These are phyloP conservation scores for Drosophila paulistorum DNA, from an alignment of 1,140 invertebrate genomes.

Conservation along the genomic window DNA sequence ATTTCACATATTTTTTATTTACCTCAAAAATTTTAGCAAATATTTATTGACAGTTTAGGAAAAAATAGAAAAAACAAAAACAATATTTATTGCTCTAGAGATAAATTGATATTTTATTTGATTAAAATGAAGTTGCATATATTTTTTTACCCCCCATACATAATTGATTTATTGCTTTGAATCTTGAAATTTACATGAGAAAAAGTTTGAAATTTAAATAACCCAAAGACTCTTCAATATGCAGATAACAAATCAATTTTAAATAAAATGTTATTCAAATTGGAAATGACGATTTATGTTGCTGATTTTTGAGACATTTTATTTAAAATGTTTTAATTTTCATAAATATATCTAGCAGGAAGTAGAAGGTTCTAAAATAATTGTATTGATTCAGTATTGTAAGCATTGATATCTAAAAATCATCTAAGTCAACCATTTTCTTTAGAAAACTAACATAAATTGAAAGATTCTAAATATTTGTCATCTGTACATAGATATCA, in stretches of 20 bases:
- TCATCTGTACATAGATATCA: no score
- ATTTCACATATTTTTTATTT: constrained; percentile 4
- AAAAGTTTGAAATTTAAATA: background rate
- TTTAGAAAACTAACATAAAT: no score
- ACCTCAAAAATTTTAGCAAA: constrained; percentile 2
- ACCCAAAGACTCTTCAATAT: background rate
- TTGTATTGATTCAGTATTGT: no score
- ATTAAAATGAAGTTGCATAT: background rate
- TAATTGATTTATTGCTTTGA: background rate
- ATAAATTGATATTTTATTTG: constrained; percentile 9
- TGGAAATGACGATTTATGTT: background rate
- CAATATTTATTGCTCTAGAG: constrained; percentile 6
- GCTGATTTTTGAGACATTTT: no score
- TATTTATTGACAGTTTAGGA: constrained; percentile 30
- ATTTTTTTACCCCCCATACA: background rate
- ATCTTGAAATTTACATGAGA: constrained; percentile 5
- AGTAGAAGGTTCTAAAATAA: no score
- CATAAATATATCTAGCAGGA: no score
- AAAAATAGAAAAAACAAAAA: constrained; percentile 41
- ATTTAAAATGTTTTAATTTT: no score
- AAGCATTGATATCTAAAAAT: no score
- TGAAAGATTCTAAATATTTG: no score
- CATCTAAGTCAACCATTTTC: no score
- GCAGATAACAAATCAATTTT: background rate
- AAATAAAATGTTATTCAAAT: background rate